These are phyloP conservation scores for Oopsacas minuta DNA, from an alignment of 37 sponge, comb jelly and placozoan genomes.

Conservation along the genomic window DNA sequence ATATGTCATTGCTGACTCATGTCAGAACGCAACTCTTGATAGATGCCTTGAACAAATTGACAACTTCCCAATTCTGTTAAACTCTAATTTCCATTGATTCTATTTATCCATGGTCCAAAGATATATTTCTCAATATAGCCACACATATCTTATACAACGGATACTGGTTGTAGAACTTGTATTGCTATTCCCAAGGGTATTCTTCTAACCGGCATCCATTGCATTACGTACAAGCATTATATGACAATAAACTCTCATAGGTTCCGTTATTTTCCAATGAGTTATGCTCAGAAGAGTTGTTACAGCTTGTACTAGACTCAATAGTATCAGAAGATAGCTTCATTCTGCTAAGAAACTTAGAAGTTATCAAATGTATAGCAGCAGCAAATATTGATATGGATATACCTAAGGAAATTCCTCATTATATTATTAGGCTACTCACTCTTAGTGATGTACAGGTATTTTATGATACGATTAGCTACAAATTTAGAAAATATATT, in stretches of 20 bases:
- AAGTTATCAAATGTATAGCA: background rate
- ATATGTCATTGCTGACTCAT: too few species aligned
- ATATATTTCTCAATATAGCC: background rate
- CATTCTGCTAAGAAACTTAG: background rate
- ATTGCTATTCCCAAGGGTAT: background rate
- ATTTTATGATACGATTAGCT: too few species aligned
- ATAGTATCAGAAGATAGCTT: background rate
- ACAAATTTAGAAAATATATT: too few species aligned
- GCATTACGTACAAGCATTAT: background rate
- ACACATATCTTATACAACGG: background rate
- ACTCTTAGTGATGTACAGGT: slow-evolving; percentile 1
- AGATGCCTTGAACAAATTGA: too few species aligned
- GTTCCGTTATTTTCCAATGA: background rate
- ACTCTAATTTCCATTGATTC: too few species aligned
- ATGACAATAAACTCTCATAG: background rate
- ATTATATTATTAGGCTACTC: background rate
- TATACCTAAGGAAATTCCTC: background rate
- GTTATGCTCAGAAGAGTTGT: background rate
- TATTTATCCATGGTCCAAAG: background rate
- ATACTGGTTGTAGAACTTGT: background rate
- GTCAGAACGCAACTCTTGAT: too few species aligned
- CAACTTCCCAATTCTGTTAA: too few species aligned
- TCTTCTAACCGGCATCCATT: background rate
- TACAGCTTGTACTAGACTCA: background rate
- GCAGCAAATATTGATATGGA: background rate